Percentiles rank a stretch among this genome's conserved stretches.
phyloP scores from a whole-genome alignment of 2,888 invertebrate genomes.

The Synanthedon vespiformis region DNA sequence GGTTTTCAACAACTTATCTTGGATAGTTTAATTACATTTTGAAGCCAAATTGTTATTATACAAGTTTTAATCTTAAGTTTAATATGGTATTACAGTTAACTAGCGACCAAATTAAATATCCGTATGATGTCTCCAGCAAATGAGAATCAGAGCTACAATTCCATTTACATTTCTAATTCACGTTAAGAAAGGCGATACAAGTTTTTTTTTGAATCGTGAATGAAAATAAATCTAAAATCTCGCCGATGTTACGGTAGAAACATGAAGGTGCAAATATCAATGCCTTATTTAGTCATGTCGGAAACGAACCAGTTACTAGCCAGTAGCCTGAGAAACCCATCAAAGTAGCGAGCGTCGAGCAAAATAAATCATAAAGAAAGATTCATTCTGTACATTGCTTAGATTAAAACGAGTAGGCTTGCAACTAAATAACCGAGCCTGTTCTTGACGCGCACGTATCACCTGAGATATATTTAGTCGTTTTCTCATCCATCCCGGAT shows the following conservation, averaged over 20 bases:
- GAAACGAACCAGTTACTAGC: constrained; percentile 52
- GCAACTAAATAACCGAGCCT: constrained; percentile 11
- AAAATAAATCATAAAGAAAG: constrained; percentile 56
- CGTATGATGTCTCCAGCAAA: background rate
- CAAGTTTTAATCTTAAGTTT: background rate
- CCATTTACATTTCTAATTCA: background rate
- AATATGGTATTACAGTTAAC: constrained; percentile 1
- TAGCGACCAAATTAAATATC: background rate
- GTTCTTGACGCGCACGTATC: background rate
- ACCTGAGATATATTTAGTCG: constrained; percentile 12
- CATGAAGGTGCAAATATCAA: constrained; percentile 54
- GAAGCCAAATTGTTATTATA: background rate
- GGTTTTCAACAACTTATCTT: background rate
- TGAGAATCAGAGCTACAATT: background rate
- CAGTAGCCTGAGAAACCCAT: constrained; percentile 57
- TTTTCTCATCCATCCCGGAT: constrained; percentile 27
- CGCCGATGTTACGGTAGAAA: constrained; percentile 20
- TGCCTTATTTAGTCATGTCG: constrained; percentile 55
- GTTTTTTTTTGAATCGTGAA: constrained; percentile 16
- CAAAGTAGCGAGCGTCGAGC: constrained; percentile 23
- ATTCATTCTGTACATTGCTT: constrained; percentile 49
- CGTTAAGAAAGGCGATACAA: background rate
- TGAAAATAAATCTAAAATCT: constrained; percentile 30
- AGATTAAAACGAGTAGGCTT: constrained; percentile 37
- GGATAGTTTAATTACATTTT: background rate